phyloP scores from a whole-genome alignment of 2,888 invertebrate genomes.

The Plebejus argus region DNA sequence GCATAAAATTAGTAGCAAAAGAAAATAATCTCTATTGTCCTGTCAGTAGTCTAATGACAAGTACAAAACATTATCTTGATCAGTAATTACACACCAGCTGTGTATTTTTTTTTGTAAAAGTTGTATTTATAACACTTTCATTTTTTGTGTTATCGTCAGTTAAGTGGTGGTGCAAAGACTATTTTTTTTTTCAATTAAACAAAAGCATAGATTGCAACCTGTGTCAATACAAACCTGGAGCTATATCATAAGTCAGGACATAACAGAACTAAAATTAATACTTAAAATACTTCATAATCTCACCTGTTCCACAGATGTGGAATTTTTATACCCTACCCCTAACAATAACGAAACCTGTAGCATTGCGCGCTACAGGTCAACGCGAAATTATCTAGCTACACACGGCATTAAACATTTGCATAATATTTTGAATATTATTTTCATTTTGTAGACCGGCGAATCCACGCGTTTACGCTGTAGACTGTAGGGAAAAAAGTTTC shows the following conservation, averaged over 20 bases:
- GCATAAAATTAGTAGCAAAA: not conserved
- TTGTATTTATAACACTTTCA: not conserved
- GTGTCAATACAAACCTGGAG: conserved; percentile 30
- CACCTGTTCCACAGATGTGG: conserved; percentile 79
- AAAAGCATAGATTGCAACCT: not conserved
- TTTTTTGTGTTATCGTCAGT: not conserved
- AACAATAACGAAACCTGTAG: conserved; percentile 79
- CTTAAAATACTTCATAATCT: conserved; percentile 76
- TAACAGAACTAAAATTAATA: conserved; percentile 64
- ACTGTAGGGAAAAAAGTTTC: conserved; percentile 81
- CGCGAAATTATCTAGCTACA: conserved; percentile 78
- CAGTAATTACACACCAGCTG: not conserved
- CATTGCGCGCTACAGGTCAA: conserved; percentile 82
- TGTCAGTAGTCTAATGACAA: not conserved
- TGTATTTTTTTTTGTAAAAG: too few relatives aligned
- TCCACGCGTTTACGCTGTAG: conserved; percentile 77
- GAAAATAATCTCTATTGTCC: not conserved
- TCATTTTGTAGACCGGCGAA: conserved; percentile 75
- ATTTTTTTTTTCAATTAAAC: not conserved
- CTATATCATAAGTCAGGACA: conserved; percentile 13
- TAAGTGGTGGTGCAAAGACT: not conserved
- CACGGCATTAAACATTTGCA: conserved; percentile 72
- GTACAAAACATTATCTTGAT: not conserved
- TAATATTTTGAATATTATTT: conserved; percentile 67
- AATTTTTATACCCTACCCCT: conserved; percentile 75